These are phyloP conservation scores for Meteorus colon DNA, from an alignment of 2,888 invertebrate species.

Conservation along the genomic window DNA sequence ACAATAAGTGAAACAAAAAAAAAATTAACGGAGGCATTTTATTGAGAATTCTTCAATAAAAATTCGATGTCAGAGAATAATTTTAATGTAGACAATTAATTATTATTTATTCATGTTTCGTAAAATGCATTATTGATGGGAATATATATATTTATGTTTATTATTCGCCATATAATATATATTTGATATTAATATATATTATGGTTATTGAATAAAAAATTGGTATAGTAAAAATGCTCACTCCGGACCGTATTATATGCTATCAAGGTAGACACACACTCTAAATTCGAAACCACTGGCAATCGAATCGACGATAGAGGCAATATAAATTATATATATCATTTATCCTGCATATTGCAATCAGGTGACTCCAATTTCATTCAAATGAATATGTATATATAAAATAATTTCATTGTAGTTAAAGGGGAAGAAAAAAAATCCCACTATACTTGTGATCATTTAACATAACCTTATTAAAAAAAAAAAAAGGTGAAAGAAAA, in stretches of 20 bases:
- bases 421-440: neutral
- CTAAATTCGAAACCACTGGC: slow-evolving; percentile 69
- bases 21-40: slow-evolving; percentile 71
- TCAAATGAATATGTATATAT: no score
- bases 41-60: slow-evolving; percentile 65
- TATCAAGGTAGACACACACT: slow-evolving; percentile 67
- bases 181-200: neutral
- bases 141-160: neutral
- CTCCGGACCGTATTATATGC: slow-evolving; percentile 56
- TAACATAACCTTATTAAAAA: neutral
- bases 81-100: neutral
- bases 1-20: slow-evolving; percentile 42
- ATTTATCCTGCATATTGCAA: neutral
- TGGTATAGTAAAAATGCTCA: slow-evolving; percentile 44
- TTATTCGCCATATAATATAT: neutral
- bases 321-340: slow-evolving; percentile 11
- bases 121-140: neutral
- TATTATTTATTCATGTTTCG: neutral
- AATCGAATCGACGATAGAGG: slow-evolving; percentile 34
- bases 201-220: slow-evolving; percentile 31
- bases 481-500: neutral
- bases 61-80: neutral
- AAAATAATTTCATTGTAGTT: no score
- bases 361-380: neutral
- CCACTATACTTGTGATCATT: neutral